Percentiles rank a stretch among this genome's conserved stretches.
These are phyloP conservation scores for Argyresthia goedartella DNA, from an alignment of 2,888 invertebrate genomes.

Conservation along the genomic window DNA sequence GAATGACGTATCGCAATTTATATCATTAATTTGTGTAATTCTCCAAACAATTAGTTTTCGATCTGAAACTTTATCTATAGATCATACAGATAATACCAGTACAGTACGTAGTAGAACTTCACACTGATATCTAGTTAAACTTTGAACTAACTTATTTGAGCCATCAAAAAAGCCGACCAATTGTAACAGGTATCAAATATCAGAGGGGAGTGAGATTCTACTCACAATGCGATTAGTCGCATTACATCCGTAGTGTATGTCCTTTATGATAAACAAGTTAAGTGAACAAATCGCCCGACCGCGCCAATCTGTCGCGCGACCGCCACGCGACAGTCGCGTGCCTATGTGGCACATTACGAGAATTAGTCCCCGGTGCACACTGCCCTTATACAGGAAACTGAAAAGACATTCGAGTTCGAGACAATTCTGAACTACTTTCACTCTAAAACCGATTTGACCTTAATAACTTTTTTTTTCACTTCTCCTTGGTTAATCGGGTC, in stretches of 20 bases:
- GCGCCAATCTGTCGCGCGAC: constrained; percentile 53
- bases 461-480: too few species aligned
- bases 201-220: constrained; percentile 20
- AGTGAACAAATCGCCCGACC: constrained; percentile 57
- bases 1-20: too few species aligned
- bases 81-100: too few species aligned
- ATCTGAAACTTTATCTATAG: too few species aligned
- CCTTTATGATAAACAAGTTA: constrained; percentile 47
- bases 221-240: constrained; percentile 34
- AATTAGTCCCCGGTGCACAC: constrained; percentile 32
- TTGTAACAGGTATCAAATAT: constrained; percentile 4
- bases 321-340: constrained; percentile 34
- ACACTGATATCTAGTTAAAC: too few species aligned
- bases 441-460: neutral
- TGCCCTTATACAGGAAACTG: neutral
- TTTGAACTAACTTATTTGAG: too few species aligned
- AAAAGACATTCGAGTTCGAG: neutral
- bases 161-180: neutral
- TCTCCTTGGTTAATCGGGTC: too few species aligned
- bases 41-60: too few species aligned
- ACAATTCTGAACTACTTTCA: too few species aligned
- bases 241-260: constrained; percentile 31
- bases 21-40: too few species aligned
- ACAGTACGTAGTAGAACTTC: too few species aligned
- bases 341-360: constrained; percentile 48